phyloP scores from a whole-genome alignment of 2,797 vertebrate genomes.

The Oophaga sylvatica region DNA sequence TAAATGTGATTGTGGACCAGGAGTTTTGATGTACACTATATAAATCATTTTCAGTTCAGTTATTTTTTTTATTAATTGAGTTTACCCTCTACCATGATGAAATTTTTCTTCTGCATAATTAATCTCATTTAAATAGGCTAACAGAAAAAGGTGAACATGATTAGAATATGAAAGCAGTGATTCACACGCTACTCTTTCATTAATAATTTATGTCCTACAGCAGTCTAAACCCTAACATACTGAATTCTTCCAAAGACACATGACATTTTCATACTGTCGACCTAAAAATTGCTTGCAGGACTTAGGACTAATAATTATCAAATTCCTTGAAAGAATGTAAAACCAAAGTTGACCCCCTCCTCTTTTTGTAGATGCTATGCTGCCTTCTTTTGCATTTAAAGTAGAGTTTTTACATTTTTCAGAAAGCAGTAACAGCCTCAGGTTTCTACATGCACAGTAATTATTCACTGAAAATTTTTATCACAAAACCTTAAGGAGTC shows the following conservation, averaged over 20 bases:
- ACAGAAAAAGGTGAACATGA: constrained; percentile 39
- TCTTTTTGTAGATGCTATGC: not conserved
- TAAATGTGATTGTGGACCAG: not conserved
- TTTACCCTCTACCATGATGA: constrained; percentile 12
- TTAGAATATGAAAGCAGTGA: constrained; percentile 42
- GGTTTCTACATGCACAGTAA: constrained; percentile 42
- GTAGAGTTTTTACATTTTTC: not conserved
- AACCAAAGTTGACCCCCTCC: constrained; percentile 26
- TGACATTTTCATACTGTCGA: not conserved
- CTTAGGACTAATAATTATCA: constrained; percentile 17
- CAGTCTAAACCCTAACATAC: constrained; percentile 22
- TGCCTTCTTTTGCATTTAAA: not conserved
- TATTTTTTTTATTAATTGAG: constrained; percentile 36
- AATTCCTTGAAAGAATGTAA: not conserved
- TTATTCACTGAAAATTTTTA: constrained; percentile 51
- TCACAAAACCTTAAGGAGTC: constrained; percentile 47
- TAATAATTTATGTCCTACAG: constrained; percentile 42
- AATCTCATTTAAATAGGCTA: constrained; percentile 48
- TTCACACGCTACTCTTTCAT: constrained; percentile 21
- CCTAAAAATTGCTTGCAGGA: constrained; percentile 3
- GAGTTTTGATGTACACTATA: not conserved
- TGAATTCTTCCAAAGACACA: constrained; percentile 18
- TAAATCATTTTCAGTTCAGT: constrained; percentile 20
- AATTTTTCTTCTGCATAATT: constrained; percentile 44
- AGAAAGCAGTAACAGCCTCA: not conserved